Conservation (phyloP, 2,113 vertebrate genomes). For the Silurus asotus region DNA sequence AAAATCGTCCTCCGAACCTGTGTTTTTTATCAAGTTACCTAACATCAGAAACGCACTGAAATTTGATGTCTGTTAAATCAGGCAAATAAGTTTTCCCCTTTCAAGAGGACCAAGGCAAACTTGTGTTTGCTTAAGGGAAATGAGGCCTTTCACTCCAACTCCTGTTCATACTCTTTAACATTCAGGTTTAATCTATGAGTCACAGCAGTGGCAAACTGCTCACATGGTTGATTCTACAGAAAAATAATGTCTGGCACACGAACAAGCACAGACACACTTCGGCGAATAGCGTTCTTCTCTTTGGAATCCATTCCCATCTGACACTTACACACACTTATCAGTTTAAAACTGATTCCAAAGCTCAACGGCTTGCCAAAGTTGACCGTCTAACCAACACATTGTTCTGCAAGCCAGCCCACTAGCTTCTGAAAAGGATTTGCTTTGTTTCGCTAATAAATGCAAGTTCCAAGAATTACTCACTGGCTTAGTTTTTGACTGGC, state of each 20-base stretch:
- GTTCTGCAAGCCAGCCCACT: background rate
- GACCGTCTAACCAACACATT: background rate
- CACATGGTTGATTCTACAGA: background rate
- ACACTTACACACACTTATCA: background rate
- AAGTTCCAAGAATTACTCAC: background rate
- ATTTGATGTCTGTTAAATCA: background rate
- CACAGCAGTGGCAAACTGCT: background rate
- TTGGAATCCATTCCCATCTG: background rate
- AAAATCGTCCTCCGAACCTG: background rate
- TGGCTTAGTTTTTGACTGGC: background rate
- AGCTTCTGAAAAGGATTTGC: background rate
- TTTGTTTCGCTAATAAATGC: background rate
- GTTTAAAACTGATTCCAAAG: background rate
- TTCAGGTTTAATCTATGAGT: background rate
- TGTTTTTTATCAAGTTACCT: background rate
- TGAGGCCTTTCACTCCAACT: background rate
- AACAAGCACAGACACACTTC: background rate
- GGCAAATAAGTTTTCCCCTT: background rate
- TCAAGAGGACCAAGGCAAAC: background rate
- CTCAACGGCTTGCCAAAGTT: constrained; percentile 7
- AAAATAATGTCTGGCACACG: background rate
- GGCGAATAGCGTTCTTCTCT: background rate
- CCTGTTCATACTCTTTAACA: background rate
- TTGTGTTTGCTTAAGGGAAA: background rate
- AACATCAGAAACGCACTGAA: background rate